A percentile compares a stretch with the other conserved stretches of the same genome.
Evolutionary conservation across 1,140 invertebrate genomes (phyloP).

Genomic region (Parapsyche elsis): DNA sequence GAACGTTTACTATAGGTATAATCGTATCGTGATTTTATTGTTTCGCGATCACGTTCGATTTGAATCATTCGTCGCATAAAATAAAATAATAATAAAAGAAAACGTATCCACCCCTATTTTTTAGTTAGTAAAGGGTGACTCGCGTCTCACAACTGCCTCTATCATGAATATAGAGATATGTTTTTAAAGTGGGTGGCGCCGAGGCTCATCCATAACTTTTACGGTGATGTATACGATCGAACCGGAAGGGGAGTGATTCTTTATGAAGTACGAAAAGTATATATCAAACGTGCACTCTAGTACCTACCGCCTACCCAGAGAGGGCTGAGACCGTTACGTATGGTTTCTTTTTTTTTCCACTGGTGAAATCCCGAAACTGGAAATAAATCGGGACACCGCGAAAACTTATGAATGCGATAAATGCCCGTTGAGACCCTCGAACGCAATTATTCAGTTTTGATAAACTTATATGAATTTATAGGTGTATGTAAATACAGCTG

Average conservation of each 20-base stretch:
- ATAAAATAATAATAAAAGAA: too few relatives aligned
- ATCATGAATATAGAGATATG: slow-evolving; percentile 16
- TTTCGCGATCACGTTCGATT: too few relatives aligned
- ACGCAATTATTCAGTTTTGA: not conserved
- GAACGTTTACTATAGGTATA: too few relatives aligned
- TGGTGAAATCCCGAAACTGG: not conserved
- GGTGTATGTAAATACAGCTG: too few relatives aligned
- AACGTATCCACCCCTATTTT: too few relatives aligned
- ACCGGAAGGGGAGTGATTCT: slow-evolving; percentile 5
- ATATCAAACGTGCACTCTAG: slow-evolving; percentile 3
- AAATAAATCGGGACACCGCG: not conserved
- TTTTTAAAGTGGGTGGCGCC: slow-evolving; percentile 18
- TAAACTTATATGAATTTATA: too few relatives aligned
- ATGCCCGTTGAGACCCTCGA: not conserved
- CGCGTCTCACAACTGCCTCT: not conserved
- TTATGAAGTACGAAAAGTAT: slow-evolving; percentile 30
- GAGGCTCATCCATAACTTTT: slow-evolving; percentile 17
- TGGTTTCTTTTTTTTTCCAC: not conserved
- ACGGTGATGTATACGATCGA: slow-evolving; percentile 1
- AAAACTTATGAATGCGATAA: not conserved
- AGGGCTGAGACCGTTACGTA: not conserved
- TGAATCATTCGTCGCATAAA: too few relatives aligned
- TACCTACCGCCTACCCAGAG: not conserved
- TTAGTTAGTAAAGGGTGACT: not conserved
- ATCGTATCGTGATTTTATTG: too few relatives aligned